A percentile compares a stretch with the other conserved stretches of the same genome.
These are phyloP conservation scores for Acromyrmex heyeri DNA, from an alignment of 1,140 invertebrate genomes.

Conservation along the genomic window DNA sequence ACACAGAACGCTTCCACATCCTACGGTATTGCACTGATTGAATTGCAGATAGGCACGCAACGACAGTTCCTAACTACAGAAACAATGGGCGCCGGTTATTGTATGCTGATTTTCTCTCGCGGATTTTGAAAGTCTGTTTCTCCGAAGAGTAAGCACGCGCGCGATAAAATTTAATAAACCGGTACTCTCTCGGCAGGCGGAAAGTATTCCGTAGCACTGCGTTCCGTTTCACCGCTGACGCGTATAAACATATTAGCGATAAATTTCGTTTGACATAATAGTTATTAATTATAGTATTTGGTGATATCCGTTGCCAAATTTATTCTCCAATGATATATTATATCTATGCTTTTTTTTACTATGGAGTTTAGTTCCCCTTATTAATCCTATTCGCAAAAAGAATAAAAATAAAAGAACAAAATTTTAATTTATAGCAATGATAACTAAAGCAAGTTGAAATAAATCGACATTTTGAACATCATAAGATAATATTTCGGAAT, in stretches of 20 bases:
- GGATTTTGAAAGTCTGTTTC: slow-evolving; percentile 73
- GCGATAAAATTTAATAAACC: slow-evolving; percentile 66
- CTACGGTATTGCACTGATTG: slow-evolving; percentile 67
- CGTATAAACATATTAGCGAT: neutral
- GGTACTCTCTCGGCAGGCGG: slow-evolving; percentile 19
- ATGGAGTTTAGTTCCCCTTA: neutral
- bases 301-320: neutral
- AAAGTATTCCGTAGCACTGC: neutral
- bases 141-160: slow-evolving; percentile 48
- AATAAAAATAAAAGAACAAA: neutral
- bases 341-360: neutral
- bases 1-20: slow-evolving; percentile 65
- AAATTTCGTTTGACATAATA: slow-evolving; percentile 23
- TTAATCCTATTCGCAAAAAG: neutral
- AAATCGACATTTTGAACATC: neutral
- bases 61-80: slow-evolving; percentile 74
- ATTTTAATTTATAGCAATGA: neutral
- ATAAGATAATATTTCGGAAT: neutral
- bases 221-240: slow-evolving; percentile 16
- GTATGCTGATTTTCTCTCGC: slow-evolving; percentile 73
- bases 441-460: neutral
- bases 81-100: slow-evolving; percentile 76
- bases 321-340: neutral
- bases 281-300: slow-evolving; percentile 35
- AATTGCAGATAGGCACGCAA: slow-evolving; percentile 73